Evolutionary conservation across 2,888 invertebrate genomes (phyloP).

Genomic region (Hyalella azteca): DNA sequence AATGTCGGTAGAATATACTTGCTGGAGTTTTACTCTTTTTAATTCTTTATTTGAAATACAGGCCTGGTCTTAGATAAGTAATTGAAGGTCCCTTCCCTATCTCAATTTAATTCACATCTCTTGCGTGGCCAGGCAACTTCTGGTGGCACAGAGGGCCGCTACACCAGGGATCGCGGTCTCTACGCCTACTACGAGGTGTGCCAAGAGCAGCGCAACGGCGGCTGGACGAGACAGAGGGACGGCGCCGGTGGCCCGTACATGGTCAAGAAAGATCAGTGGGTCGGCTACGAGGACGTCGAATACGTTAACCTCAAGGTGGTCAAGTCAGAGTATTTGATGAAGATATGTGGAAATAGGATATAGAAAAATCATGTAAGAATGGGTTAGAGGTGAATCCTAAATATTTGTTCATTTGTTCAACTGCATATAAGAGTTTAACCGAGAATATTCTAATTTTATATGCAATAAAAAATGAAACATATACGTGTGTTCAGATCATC

Average conservation of each 20-base stretch:
- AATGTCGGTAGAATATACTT: neutral
- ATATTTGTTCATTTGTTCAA: too few species aligned
- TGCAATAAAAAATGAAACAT: too few species aligned
- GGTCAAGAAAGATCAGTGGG: constrained; percentile 83
- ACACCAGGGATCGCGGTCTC: constrained; percentile 71
- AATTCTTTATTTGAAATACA: too few species aligned
- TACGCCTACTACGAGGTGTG: constrained; percentile 81
- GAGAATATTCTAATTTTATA: too few species aligned
- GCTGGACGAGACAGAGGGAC: constrained; percentile 73
- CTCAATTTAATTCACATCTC: neutral
- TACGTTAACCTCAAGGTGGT: constrained; percentile 75
- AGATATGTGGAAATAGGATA: too few species aligned
- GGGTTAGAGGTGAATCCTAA: too few species aligned
- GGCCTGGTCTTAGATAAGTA: too few species aligned
- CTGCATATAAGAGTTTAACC: too few species aligned
- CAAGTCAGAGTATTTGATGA: neutral
- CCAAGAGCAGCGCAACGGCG: constrained; percentile 59
- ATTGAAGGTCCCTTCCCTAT: too few species aligned
- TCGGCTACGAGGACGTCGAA: constrained; percentile 82
- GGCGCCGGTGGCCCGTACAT: constrained; percentile 76
- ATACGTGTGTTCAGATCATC: too few species aligned
- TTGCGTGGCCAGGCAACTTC: constrained; percentile 35
- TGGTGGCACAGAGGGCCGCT: constrained; percentile 51
- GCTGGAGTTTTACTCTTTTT: neutral
- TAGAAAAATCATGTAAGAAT: too few species aligned